Percentiles rank a stretch among this genome's conserved stretches.
phyloP scores from a whole-genome alignment of 2,888 invertebrate species.

The Sinhomidia bicolor region DNA sequence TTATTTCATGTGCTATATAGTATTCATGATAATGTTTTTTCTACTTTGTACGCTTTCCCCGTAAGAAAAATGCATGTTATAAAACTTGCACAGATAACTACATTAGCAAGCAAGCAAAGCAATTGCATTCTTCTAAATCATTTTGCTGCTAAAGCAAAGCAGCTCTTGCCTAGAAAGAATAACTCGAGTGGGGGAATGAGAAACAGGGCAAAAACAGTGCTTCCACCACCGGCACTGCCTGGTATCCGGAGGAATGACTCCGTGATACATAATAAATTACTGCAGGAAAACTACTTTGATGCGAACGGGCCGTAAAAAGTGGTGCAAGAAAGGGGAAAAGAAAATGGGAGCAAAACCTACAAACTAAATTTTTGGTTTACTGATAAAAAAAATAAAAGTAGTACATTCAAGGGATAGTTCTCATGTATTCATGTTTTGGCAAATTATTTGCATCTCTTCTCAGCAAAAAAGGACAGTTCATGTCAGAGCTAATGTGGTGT shows the following conservation, averaged over 20 bases:
- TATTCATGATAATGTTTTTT: not conserved
- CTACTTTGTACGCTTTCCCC: not conserved
- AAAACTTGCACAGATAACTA: no score
- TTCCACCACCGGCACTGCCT: no score
- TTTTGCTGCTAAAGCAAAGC: not conserved
- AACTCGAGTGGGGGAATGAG: not conserved
- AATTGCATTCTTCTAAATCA: not conserved
- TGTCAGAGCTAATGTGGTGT: conserved; percentile 6
- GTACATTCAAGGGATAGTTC: not conserved
- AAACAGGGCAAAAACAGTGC: conserved; percentile 38
- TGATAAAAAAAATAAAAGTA: not conserved
- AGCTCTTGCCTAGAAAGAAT: not conserved
- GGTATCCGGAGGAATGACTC: conserved; percentile 48
- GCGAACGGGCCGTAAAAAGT: conserved; percentile 14
- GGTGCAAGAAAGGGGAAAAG: not conserved
- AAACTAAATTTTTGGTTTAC: not conserved
- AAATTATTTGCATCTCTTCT: conserved; percentile 44
- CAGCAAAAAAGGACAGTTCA: conserved; percentile 13
- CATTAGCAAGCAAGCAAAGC: no score
- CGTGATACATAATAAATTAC: conserved; percentile 52
- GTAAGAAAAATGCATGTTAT: no score
- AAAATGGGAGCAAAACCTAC: not conserved
- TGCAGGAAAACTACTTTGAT: conserved; percentile 4
- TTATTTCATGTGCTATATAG: not conserved
- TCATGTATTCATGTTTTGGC: conserved; percentile 15